Percentiles rank a stretch among this genome's conserved stretches.
Conservation (phyloP, 2,797 vertebrate species). For the Spheniscus humboldti region DNA sequence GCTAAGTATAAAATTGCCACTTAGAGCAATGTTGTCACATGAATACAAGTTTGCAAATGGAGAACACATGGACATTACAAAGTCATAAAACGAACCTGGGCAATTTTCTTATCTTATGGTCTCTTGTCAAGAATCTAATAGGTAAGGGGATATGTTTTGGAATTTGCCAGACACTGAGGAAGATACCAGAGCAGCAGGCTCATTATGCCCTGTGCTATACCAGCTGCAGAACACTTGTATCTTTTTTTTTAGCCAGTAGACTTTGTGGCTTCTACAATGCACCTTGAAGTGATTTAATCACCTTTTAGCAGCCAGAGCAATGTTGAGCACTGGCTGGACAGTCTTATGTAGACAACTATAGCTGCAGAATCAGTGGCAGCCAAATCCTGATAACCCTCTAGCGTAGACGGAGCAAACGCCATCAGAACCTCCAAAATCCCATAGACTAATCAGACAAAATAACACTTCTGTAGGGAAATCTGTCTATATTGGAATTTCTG, state of each 20-base stretch:
- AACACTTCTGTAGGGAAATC: background rate
- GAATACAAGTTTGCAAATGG: background rate
- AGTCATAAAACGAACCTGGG: background rate
- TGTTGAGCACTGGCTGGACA: background rate
- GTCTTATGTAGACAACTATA: background rate
- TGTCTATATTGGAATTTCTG: background rate
- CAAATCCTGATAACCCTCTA: background rate
- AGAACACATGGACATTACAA: background rate
- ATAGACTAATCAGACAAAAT: background rate
- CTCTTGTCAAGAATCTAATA: background rate
- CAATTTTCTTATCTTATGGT: background rate
- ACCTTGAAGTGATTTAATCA: background rate
- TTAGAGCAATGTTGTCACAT: background rate
- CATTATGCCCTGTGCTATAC: background rate
- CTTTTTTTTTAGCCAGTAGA: background rate
- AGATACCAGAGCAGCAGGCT: background rate
- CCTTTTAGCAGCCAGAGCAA: background rate
- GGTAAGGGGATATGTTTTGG: background rate
- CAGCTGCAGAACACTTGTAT: accelerated
- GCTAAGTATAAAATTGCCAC: background rate
- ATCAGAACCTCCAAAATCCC: background rate
- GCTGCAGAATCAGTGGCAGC: background rate
- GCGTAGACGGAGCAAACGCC: background rate
- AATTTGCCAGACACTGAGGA: background rate
- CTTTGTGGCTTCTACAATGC: background rate